phyloP scores from a whole-genome alignment of 2,888 invertebrate genomes.

The Drosophila crucigera region DNA sequence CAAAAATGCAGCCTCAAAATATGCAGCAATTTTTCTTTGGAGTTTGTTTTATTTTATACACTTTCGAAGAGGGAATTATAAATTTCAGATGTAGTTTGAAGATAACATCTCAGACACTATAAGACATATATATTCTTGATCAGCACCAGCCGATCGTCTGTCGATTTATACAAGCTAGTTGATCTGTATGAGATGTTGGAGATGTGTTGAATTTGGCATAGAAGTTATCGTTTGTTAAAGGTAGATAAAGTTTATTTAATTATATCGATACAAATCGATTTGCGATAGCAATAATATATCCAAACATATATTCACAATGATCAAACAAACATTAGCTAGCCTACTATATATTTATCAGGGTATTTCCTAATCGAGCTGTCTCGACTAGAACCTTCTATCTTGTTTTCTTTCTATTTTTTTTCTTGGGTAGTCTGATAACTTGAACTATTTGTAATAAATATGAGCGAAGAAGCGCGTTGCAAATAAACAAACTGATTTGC shows the following conservation, averaged over 20 bases:
- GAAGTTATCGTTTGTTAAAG: background rate
- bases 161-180: background rate
- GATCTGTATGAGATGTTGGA: background rate
- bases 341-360: background rate
- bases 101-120: background rate
- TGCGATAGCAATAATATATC: background rate
- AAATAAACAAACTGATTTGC: slow-evolving; percentile 81
- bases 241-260: background rate
- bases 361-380: background rate
- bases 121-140: background rate
- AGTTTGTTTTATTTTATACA: background rate
- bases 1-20: slow-evolving; percentile 33
- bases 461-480: slow-evolving; percentile 57
- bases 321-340: background rate
- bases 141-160: background rate
- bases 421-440: slow-evolving; percentile 37
- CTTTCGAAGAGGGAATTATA: background rate
- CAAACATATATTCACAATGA: background rate
- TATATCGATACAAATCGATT: background rate
- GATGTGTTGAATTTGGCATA: rapidly evolving
- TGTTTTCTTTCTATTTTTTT: background rate
- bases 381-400: background rate
- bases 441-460: slow-evolving; percentile 72
- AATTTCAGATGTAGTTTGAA: background rate
- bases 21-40: slow-evolving; percentile 46